Evolutionary conservation across 1,140 invertebrate species (phyloP), one percentile per base, ranked within the genome.

Genomic region (Trialeurodes vaporariorum): DNA sequence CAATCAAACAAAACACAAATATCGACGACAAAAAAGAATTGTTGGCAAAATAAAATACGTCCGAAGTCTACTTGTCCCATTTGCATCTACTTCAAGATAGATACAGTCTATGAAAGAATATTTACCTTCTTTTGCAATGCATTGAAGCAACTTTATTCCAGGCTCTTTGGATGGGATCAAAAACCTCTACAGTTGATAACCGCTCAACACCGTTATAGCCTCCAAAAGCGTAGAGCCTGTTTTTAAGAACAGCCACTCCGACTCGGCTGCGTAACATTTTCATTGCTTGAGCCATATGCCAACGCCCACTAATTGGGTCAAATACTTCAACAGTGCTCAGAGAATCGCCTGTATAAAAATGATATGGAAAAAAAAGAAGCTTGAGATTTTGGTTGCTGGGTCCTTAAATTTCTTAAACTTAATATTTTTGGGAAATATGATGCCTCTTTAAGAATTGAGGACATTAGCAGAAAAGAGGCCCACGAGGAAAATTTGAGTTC

Each of bases 241-340:
- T 88, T 70, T 85, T 82, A 72, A 91, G 81, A 1, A 94, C 91
- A 24, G 91, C 88, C 1, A 94, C 92, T 11, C 92, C 93, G 27
- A 95, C 90, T 68, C 93, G 77, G 66, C 89, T 92, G 67, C 91
- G 78, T 71, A 90, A 81, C 79, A 92, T 94, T 11, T 85, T 90
- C 92, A 95, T 94, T 5, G 89, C 84, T 76, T 93, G 90, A 1
- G 88, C 88, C 73, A 87, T 82, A 73, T 84, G 81, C 93, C 93
- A 95, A 67, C 83, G 80, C 9, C 85, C 85, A 26, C 80, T 76
- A 27, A 85, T 78, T 17, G 92, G 91, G 80, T 94, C 88, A 77
- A 86, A 94, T 60, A 89, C 88, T 80, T 96, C 92, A 0, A 94
- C 92, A 0, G 92, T 93, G 72, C 88, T 90, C 2, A 94, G 78